Evolutionary conservation across 2,113 vertebrate genomes (phyloP).

Genomic region (Leptocoma aspasia): DNA sequence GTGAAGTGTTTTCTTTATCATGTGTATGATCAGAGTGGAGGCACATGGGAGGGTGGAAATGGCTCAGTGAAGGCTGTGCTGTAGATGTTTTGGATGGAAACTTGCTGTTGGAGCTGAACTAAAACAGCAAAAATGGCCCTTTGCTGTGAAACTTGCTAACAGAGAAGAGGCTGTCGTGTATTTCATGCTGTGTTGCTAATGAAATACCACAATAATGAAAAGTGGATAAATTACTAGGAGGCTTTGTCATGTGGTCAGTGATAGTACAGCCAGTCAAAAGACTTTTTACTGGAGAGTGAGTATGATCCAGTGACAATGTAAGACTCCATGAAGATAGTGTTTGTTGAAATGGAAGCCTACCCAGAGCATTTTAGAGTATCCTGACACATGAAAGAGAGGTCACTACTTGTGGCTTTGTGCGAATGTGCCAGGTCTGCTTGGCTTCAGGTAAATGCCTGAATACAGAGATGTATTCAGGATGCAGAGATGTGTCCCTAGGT

Average conservation of each 20-base stretch:
- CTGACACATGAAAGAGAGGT: neutral
- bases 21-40: accelerated
- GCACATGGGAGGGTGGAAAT: accelerated
- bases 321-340: accelerated
- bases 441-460: too few relatives aligned
- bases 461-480: too few relatives aligned
- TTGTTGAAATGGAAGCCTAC: neutral
- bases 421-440: neutral
- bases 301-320: neutral
- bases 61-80: neutral
- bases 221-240: neutral
- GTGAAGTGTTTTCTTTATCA: neutral
- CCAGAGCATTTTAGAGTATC: neutral
- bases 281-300: neutral
- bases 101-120: neutral
- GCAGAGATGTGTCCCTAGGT: accelerated
- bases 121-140: neutral
- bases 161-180: neutral
- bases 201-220: neutral
- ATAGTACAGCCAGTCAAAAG: neutral
- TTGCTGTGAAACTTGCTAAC: neutral
- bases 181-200: neutral
- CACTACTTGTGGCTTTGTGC: neutral
- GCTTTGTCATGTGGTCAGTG: neutral
- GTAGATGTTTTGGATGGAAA: neutral